phyloP scores from a whole-genome alignment of 2,113 vertebrate genomes.

The Penelope pileata region DNA sequence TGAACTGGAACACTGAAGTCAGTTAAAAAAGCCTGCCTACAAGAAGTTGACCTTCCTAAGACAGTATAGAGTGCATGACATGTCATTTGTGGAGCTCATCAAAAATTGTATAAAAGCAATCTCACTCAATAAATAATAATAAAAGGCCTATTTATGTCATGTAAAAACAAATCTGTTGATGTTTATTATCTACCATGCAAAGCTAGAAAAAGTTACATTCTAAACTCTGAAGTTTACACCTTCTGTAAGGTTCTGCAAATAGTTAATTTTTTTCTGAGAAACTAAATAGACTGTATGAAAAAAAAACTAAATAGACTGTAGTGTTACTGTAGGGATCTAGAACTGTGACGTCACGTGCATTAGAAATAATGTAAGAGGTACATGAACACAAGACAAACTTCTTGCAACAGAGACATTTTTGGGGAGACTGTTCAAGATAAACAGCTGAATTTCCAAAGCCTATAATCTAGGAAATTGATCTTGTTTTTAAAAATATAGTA shows the following conservation, averaged over 20 bases:
- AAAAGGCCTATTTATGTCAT: not conserved
- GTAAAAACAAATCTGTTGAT: not conserved
- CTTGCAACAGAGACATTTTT: not conserved
- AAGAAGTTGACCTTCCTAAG: not conserved
- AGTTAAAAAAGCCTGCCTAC: not conserved
- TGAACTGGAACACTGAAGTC: not conserved
- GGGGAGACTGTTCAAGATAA: not conserved
- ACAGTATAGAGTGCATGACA: not conserved
- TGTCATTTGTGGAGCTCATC: not conserved
- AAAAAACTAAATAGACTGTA: not conserved
- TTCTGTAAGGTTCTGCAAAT: not conserved
- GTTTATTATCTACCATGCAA: not conserved
- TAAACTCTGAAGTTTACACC: not conserved
- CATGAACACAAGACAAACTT: not conserved
- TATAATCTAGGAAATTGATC: not conserved
- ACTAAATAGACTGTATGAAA: too few relatives aligned
- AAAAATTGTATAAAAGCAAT: not conserved
- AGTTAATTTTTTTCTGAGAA: not conserved
- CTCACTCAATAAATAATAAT: not conserved
- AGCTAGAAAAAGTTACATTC: not conserved
- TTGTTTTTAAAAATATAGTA: not conserved
- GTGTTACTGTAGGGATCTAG: not conserved
- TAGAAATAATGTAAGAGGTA: not conserved
- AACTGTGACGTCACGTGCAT: not conserved
- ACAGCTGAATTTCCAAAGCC: not conserved